Conservation (phyloP, 2,888 invertebrate species). For the Strigamia maritima region DNA sequence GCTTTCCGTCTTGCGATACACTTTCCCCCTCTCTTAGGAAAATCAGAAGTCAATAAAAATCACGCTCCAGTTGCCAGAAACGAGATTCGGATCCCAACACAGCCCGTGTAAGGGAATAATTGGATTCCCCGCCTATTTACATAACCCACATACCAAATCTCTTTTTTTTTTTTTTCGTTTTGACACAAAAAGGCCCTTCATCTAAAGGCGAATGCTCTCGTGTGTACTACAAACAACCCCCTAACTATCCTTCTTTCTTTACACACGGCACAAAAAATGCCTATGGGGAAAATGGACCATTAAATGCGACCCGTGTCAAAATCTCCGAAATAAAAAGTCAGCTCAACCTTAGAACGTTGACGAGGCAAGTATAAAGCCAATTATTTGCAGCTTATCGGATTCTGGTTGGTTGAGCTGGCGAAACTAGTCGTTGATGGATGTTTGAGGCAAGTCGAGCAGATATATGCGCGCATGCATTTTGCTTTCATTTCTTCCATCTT, state of each 20-base stretch:
- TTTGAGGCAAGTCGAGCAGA: constrained; percentile 30
- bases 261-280: background rate
- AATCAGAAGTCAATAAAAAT: constrained; percentile 34
- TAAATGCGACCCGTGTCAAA: background rate
- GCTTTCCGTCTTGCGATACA: background rate
- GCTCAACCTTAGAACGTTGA: constrained; percentile 5
- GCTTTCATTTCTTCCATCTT: background rate
- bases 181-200: background rate
- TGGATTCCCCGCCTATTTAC: constrained; percentile 31
- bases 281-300: background rate
- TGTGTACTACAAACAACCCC: constrained; percentile 13
- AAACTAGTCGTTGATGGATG: constrained; percentile 31
- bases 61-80: constrained; percentile 23
- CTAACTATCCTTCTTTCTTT: background rate
- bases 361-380: constrained; percentile 21
- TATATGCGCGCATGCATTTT: constrained; percentile 12
- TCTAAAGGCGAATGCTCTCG: background rate
- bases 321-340: constrained; percentile 1
- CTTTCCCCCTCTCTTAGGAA: constrained; percentile 19
- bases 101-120: constrained; percentile 26
- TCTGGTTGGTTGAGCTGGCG: constrained; percentile 22
- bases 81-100: constrained; percentile 5
- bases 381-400: constrained; percentile 34
- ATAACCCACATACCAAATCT: constrained; percentile 32
- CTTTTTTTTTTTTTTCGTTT: background rate